Conservation (phyloP, 2,888 invertebrate species). For the Drosophila rellima region DNA sequence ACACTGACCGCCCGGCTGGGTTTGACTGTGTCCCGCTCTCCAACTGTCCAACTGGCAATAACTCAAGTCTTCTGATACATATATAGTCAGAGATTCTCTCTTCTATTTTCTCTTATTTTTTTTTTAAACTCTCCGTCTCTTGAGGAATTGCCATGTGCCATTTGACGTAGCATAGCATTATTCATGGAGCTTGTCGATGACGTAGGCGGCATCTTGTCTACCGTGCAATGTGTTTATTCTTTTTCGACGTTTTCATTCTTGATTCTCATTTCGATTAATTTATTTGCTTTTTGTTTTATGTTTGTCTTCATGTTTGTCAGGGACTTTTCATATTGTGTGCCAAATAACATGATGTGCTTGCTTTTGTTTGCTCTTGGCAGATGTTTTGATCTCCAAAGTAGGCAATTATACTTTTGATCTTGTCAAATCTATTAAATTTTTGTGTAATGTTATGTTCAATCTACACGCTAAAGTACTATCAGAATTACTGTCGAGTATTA, state of each 20-base stretch:
- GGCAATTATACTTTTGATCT: constrained; percentile 40
- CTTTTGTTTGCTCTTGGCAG: constrained; percentile 50
- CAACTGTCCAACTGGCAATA: constrained; percentile 22
- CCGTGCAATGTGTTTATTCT: constrained; percentile 17
- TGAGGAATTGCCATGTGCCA: constrained; percentile 30
- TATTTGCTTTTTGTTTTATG: constrained; percentile 12
- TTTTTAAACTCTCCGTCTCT: constrained; percentile 14
- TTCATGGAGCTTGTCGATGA: constrained; percentile 65
- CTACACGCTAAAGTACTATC: not conserved
- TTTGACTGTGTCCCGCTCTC: constrained; percentile 28
- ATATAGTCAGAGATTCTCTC: not conserved
- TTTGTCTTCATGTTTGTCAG: constrained; percentile 47
- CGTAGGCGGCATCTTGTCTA: constrained; percentile 73
- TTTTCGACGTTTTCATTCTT: constrained; percentile 6
- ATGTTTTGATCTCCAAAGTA: constrained; percentile 47
- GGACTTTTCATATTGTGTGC: constrained; percentile 44
- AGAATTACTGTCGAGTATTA: not conserved
- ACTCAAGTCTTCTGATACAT: constrained; percentile 6
- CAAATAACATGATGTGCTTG: constrained; percentile 58
- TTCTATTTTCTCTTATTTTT: constrained; percentile 2
- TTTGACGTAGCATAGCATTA: constrained; percentile 35
- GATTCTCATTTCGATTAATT: constrained; percentile 4
- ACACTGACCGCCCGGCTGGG: constrained; percentile 72
- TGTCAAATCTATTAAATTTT: constrained; percentile 27
- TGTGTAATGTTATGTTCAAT: not conserved